Evolutionary conservation across 2,113 vertebrate genomes (phyloP), one percentile per base, ranked within the genome.

Genomic region (Melanerpes aurifrons): DNA sequence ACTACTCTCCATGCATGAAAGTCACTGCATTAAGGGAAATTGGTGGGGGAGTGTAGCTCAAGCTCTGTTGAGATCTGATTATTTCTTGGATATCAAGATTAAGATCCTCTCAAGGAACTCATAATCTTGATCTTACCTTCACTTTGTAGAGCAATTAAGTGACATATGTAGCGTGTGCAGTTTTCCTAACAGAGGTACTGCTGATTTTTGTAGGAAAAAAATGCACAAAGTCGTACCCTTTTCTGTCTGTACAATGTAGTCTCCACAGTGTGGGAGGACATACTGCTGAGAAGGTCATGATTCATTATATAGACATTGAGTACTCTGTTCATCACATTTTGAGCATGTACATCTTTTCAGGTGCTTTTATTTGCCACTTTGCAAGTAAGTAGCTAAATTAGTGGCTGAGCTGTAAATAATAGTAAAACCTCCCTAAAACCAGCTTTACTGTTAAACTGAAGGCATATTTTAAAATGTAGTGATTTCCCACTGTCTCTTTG

Each of bases 361-460:
- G 37, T 68, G 53, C 57, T 91, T 58, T 28, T 57, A n/a, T 82
- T 45, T 94, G 78, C 53, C 37, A 12, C 25, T 93, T 89, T 71
- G 82, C 66, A 71, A 91, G 57, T 77, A 77, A 87, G 67, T 62
- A 72, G 48, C 22, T 91, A 45, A 89, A 89, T 77, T 58, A 80
- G 75, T 56, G 68, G 32, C 22, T 91, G 71, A 82, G 20, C 69
- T 80, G 85, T 92, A 87, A 85, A 81, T 80, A 83, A 82, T 63
- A 88, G 72, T 71, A 80, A 93, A 89, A 32, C 12, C 14, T 15
- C 35, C 82, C 37, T 87, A 54, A 91, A 87, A 93, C 5, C 24
- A 80, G 32, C 64, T 69, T 24, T 1, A 1, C 19, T 83, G 29
- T 31, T 50, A 31, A 78, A 77, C 10, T 48, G 40, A 68, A 84